phyloP scores from a whole-genome alignment of 2,113 vertebrate species.

The Mesitornis unicolor region DNA sequence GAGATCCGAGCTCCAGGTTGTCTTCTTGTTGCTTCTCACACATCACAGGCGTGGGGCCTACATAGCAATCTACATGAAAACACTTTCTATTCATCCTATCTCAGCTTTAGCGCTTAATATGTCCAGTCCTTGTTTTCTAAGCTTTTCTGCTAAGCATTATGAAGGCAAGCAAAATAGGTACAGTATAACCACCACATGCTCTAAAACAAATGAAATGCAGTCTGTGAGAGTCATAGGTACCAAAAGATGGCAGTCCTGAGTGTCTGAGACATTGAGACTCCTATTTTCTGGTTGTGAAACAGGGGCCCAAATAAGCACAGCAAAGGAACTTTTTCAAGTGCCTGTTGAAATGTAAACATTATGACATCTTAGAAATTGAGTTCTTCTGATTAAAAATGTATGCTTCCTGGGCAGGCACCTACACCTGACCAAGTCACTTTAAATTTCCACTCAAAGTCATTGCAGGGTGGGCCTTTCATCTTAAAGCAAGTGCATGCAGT shows the following conservation, averaged over 20 bases:
- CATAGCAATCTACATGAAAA: background rate
- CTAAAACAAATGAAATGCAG: background rate
- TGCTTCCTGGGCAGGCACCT: background rate
- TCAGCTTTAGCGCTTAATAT: background rate
- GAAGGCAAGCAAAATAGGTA: background rate
- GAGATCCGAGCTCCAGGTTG: background rate
- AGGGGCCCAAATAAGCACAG: background rate
- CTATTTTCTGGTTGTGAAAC: background rate
- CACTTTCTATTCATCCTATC: background rate
- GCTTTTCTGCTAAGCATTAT: background rate
- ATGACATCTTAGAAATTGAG: background rate
- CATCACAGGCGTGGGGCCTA: rapidly evolving
- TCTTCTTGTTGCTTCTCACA: background rate
- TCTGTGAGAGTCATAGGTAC: background rate
- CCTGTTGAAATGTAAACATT: background rate
- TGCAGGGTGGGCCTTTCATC: background rate
- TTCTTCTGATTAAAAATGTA: background rate
- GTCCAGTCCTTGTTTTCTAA: background rate
- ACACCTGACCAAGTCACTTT: background rate
- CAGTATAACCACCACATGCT: background rate
- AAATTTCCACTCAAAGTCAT: background rate
- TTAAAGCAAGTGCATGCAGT: background rate
- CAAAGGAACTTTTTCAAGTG: background rate
- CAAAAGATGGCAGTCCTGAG: background rate
- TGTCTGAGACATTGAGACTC: background rate